Evolutionary conservation across 2,888 invertebrate species (phyloP).

Genomic region (Deilephila elpenor): DNA sequence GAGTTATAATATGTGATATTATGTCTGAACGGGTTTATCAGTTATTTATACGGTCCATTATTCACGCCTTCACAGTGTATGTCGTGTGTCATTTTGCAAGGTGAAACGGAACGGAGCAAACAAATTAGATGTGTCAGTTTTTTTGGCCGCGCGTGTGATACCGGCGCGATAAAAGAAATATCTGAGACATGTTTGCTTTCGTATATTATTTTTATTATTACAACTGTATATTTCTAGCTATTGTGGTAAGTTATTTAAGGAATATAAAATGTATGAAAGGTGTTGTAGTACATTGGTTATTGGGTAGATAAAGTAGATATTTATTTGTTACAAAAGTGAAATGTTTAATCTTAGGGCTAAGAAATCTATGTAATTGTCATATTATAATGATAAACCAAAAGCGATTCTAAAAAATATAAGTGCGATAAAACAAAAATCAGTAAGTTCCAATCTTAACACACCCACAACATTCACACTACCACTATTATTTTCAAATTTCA

Average conservation of each 20-base stretch:
- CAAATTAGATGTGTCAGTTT: conserved; percentile 24
- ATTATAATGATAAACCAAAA: no score
- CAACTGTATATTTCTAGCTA: neutral
- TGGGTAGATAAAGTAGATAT: no score
- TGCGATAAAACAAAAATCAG: no score
- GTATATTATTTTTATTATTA: neutral
- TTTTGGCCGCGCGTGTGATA: conserved; percentile 22
- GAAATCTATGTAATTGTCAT: no score
- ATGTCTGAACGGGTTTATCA: conserved; percentile 27
- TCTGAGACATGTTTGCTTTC: conserved; percentile 5
- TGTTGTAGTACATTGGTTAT: no score
- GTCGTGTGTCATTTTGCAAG: conserved; percentile 17
- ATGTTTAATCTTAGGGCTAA: no score
- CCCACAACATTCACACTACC: no score
- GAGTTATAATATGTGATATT: conserved; percentile 26
- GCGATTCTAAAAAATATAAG: no score
- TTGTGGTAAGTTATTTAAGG: neutral
- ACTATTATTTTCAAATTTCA: neutral
- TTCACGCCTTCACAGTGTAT: conserved; percentile 22
- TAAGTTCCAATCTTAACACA: no score
- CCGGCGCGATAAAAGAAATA: conserved; percentile 16
- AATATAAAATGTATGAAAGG: no score
- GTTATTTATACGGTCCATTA: conserved; percentile 32
- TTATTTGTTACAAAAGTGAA: no score
- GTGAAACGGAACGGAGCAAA: conserved; percentile 26